Evolutionary conservation across 1,140 invertebrate species (phyloP).

Genomic region (Hylyphantes graminicola): DNA sequence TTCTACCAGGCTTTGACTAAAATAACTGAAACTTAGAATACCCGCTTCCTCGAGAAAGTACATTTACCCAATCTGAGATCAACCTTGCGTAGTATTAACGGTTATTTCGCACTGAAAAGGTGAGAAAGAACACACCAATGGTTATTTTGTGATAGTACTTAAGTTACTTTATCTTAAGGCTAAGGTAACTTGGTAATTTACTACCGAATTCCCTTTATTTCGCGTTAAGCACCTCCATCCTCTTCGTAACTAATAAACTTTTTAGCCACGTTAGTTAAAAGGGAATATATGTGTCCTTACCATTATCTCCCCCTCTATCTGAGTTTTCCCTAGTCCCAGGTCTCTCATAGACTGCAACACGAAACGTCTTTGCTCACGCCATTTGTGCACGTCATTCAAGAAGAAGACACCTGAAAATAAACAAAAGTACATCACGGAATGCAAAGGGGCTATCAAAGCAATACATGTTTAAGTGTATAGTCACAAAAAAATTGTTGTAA

Average conservation of each 20-base stretch:
- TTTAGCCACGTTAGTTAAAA: neutral
- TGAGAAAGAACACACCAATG: too few species aligned
- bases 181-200: neutral
- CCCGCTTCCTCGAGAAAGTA: too few species aligned
- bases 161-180: too few species aligned
- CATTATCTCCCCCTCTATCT: slow-evolving; percentile 78
- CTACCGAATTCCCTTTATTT: neutral
- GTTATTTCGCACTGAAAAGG: neutral
- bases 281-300: slow-evolving; percentile 51
- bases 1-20: too few species aligned
- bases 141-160: too few species aligned
- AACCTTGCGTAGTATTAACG: too few species aligned
- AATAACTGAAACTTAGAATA: too few species aligned
- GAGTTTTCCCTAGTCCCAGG: slow-evolving; percentile 79
- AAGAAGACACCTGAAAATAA: slow-evolving; percentile 23
- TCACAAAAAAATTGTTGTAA: too few species aligned
- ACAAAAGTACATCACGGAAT: neutral
- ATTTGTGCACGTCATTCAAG: slow-evolving; percentile 71
- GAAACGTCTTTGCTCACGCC: slow-evolving; percentile 81
- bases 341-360: slow-evolving; percentile 76
- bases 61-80: too few species aligned
- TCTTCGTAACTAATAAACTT: neutral
- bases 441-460: too few species aligned
- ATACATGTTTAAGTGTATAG: too few species aligned
- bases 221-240: too few species aligned